These are phyloP conservation scores for Coendou prehensilis DNA, from an alignment of 2,797 vertebrate genomes.

Conservation along the genomic window DNA sequence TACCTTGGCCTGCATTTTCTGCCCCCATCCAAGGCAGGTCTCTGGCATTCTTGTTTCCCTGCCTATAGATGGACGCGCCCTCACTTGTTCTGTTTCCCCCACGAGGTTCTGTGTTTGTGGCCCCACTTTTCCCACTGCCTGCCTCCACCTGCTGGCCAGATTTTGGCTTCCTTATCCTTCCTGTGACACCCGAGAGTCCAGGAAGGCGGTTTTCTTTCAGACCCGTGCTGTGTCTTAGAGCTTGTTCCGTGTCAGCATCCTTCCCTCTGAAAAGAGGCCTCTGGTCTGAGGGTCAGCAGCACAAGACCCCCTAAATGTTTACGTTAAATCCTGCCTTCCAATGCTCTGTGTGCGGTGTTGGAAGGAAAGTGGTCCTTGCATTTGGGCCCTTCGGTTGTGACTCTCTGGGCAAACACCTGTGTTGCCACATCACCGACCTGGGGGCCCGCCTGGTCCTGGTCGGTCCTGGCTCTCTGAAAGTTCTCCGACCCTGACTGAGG, in stretches of 20 bases:
- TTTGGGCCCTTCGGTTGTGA: not conserved
- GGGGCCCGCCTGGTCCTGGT: not conserved
- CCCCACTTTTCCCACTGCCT: not conserved
- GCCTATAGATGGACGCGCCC: not conserved
- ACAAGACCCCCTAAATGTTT: rapidly evolving
- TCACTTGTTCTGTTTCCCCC: rapidly evolving
- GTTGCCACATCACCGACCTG: rapidly evolving
- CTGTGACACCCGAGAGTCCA: no score
- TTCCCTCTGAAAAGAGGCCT: not conserved
- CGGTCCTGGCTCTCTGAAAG: not conserved
- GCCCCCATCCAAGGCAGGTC: not conserved
- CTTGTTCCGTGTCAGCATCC: rapidly evolving
- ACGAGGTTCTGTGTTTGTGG: not conserved
- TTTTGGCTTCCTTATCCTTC: not conserved
- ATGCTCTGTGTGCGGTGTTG: not conserved
- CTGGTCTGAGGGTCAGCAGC: not conserved
- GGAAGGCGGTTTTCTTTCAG: not conserved
- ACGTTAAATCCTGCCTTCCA: rapidly evolving
- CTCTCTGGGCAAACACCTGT: rapidly evolving
- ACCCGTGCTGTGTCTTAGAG: not conserved
- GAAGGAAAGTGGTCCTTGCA: not conserved
- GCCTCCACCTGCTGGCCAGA: not conserved
- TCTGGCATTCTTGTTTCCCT: rapidly evolving
- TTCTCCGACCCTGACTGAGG: not conserved
- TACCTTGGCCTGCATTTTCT: not conserved